Evolutionary conservation across 2,797 vertebrate genomes (phyloP), one percentile per base, ranked within the genome.

Genomic region (Sebastes aleutianus): DNA sequence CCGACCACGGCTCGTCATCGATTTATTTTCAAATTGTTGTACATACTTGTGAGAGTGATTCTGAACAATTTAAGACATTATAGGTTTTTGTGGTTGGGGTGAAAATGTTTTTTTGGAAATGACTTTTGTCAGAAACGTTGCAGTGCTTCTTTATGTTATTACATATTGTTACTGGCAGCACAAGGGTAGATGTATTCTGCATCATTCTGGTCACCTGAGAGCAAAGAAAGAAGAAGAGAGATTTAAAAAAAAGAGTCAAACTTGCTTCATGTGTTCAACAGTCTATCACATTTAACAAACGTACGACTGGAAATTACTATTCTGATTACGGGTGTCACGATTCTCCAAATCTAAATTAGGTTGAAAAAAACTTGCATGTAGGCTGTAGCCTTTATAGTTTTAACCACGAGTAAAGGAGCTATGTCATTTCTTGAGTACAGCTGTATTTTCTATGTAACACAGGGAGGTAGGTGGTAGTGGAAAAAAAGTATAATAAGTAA

Each of bases 161-260:
- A 1, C 1, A 5, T 5, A 24, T 6, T 39, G 3, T 66, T 76
- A 76, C 84, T 79, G 82, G 58, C 9, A 58, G 13, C n/a, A 85
- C 85, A 91, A n/a, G 76, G 74, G 36, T 31, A 83, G 5, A 2
- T 74, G 54, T 95, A 95, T 57, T 92, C 85, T 18, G 68, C 75
- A 72, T 92, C 87, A 39, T 79, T 71, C 11, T 87, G 65, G 47
- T 94, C 92, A 89, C 76, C 94, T 95, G 78, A 67, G 62, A 53
- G 6, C 61, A 64, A 80, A 26, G 9, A 69, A 36, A 32, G 61
- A 74, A 56, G 8, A 27, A 18, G 20, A 14, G 22, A 24, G 34
- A 29, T n/a, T 32, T 5, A n/a, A 22, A 20, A 22, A 20, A 29
- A 3, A 0, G 4, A 31, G 58, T 61, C 14, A 32, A 11, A 62